phyloP scores from a whole-genome alignment of 2,888 invertebrate species.

The Amiota mariae region DNA sequence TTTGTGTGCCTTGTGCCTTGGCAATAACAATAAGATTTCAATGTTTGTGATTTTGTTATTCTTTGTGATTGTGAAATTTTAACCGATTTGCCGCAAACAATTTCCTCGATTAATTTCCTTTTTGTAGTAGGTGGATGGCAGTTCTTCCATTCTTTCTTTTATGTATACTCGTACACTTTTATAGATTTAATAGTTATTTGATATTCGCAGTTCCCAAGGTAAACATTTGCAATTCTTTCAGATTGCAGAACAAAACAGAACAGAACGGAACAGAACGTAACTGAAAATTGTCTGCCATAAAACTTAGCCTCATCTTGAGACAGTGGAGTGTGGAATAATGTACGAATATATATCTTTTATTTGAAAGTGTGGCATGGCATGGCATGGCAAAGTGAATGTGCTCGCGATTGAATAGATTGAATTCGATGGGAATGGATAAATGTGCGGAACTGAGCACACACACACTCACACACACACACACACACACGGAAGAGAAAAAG shows the following conservation, averaged over 20 bases:
- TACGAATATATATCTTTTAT: too few species aligned
- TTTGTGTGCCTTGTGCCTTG: constrained; percentile 25
- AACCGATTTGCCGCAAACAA: constrained; percentile 64
- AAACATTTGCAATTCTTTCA: constrained; percentile 52
- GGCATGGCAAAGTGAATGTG: constrained; percentile 31
- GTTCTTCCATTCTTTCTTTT: too few species aligned
- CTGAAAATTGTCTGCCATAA: constrained; percentile 25
- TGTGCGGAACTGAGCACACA: constrained; percentile 23
- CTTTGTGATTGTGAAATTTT: constrained; percentile 60
- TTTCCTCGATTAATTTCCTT: constrained; percentile 67
- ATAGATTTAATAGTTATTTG: constrained; percentile 27
- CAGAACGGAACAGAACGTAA: background rate
- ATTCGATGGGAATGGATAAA: constrained; percentile 22
- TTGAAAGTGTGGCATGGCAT: constrained; percentile 5
- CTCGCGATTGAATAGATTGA: background rate
- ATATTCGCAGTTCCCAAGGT: constrained; percentile 46
- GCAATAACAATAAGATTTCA: constrained; percentile 18
- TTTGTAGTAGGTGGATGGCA: too few species aligned
- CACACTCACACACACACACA: background rate
- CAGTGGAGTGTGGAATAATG: constrained; percentile 15
- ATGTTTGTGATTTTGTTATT: background rate
- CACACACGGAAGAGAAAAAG: background rate
- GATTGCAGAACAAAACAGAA: background rate
- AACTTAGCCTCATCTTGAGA: constrained; percentile 1
- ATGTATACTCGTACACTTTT: constrained; percentile 10